Base-by-base conservation (phyloP, 2,113 vertebrate genomes). In the Rhynchomys soricoides region DNA sequence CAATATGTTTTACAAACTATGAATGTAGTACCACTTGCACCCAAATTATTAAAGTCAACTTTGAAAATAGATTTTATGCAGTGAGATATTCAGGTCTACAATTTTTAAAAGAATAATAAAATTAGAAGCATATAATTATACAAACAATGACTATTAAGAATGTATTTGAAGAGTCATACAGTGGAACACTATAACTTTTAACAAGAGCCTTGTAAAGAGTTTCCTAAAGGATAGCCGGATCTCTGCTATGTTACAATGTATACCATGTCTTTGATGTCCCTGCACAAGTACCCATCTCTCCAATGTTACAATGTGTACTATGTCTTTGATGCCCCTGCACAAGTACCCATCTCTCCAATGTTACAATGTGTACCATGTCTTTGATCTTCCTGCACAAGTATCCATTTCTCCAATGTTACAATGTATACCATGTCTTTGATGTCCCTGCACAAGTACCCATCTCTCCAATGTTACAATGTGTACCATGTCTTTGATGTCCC, bases 101-200 rank as follows among this genome's bases (percentile, higher is more conserved):
- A 55, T 83, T 31, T 93, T 96, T 55, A 94, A 86, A 93, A 82
- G 7, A 88, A 59, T 7, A 87, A 91, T 48, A 97, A 75, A 86
- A 45, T 12, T 74, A 15, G 43, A 86, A 89, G 59, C 19, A 93
- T 59, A 70, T 62, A 73, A 37, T 79, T 95, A 40, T 62, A 31
- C 24, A 95, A 90, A 75, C 3, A 55, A 5, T 71, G 74, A 95
- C 37, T 26, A 79, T 45, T 66, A 70, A 66, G n/a, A n/a, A 66
- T 86, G 64, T 37, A 4, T 79, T 24, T 95, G 22, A 43, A n/a
- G 40, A 75, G 89, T 1, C 40, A 59, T 22, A 22, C 15, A 59
- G 40, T 79, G 26, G 64, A 85, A 40, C 1, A 89, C 45, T 24
- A 81, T 1, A 24, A 7, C 45, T 57, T 71, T 73, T 40, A 86